Evolutionary conservation across 1,140 invertebrate species (phyloP).

Genomic region (Lepidurus packardi): DNA sequence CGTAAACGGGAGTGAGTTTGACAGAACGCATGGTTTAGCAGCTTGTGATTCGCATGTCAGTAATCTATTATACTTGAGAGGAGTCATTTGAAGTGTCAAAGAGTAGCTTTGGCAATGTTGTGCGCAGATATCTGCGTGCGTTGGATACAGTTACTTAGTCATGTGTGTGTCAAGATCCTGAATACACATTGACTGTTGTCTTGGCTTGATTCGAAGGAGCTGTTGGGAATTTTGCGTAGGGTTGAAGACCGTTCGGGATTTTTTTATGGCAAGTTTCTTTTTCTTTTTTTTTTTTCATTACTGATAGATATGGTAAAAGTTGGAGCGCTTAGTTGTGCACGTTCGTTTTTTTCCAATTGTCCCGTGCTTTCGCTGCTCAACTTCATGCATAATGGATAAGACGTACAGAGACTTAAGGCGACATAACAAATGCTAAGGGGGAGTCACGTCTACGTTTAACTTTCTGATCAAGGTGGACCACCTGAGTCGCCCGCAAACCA

Average conservation of each 20-base stretch:
- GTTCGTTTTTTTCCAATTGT: neutral
- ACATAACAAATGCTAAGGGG: slow-evolving; percentile 19
- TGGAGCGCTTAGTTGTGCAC: slow-evolving; percentile 6
- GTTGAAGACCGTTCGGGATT: neutral
- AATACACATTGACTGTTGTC: neutral
- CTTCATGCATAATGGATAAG: slow-evolving; percentile 22
- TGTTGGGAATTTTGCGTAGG: neutral
- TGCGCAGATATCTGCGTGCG: neutral
- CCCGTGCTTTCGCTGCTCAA: slow-evolving; percentile 1
- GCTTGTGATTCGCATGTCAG: no score
- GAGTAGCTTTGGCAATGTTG: no score
- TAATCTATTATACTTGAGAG: no score
- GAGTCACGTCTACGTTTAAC: slow-evolving; percentile 8
- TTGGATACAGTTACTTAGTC: neutral
- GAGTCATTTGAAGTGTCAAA: no score
- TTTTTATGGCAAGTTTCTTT: no score
- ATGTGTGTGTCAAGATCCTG: neutral
- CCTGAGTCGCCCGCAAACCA: slow-evolving; percentile 6
- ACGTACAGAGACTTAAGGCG: slow-evolving; percentile 21
- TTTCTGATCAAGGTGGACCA: slow-evolving; percentile 21
- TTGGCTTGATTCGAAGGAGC: neutral
- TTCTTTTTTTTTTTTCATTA: neutral
- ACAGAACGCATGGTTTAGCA: no score
- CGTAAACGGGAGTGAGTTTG: no score
- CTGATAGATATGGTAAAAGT: slow-evolving; percentile 9